These are phyloP conservation scores for Epirrhoe alternata DNA, from an alignment of 2,888 invertebrate species.

Conservation along the genomic window DNA sequence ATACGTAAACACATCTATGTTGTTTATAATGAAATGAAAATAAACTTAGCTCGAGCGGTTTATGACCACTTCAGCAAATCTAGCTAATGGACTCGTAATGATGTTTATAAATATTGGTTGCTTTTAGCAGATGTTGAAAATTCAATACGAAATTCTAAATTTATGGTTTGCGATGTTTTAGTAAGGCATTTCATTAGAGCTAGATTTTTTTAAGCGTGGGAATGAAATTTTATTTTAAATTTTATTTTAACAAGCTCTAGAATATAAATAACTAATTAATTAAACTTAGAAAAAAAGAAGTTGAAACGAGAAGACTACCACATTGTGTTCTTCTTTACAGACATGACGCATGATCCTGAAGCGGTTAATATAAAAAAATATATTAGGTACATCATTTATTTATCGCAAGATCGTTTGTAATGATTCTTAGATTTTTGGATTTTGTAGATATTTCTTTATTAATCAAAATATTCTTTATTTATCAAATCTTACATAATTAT, in stretches of 20 bases:
- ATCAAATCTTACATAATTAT: no score
- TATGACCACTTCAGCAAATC: conserved; percentile 33
- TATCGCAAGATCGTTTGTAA: no score
- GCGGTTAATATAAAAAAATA: no score
- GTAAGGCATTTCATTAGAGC: background rate
- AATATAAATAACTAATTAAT: background rate
- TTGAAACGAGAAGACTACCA: background rate
- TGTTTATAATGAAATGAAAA: conserved; percentile 35
- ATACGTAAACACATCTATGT: conserved; percentile 13
- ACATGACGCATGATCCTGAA: no score
- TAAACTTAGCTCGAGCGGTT: conserved; percentile 30
- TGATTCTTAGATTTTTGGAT: no score
- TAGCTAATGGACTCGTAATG: conserved; percentile 33
- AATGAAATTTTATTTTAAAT: no score
- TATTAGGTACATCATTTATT: no score
- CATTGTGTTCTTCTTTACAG: no score
- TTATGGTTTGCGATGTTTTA: background rate
- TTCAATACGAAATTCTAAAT: background rate
- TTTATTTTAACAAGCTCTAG: background rate
- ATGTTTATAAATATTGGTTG: conserved; percentile 36
- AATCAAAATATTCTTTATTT: no score
- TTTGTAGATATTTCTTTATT: no score
- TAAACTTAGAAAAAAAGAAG: background rate
- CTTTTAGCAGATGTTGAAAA: conserved; percentile 14
- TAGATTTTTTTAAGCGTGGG: background rate